Base-by-base conservation (phyloP, 2,888 invertebrate genomes). In the Julus scandinavius region DNA sequence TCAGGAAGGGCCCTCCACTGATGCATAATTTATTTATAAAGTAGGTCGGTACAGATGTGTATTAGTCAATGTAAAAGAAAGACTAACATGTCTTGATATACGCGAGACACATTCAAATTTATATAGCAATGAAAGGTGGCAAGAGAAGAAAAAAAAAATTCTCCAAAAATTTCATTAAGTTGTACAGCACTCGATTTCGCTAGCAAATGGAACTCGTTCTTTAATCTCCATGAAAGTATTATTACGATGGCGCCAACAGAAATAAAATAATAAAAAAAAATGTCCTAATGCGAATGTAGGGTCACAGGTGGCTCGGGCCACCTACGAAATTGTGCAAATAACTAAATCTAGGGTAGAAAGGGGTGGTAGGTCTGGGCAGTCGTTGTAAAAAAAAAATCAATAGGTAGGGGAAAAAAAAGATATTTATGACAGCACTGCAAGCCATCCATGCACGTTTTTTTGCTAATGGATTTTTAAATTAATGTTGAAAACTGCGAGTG, bases 141-240 rank as follows among this genome's bases (percentile, higher is more conserved):
- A 45, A 45, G 17, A 54, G 17, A 13, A 54, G 17, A 54, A 63
- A 3, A n/a, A n/a, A n/a, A n/a, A n/a, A n/a, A n/a, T 17, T 17
- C n/a, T 6, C 17, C 2, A n/a, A 63, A 63, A 63, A 63, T 63
- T 63, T 63, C 58, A 63, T 45, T 45, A 45, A 45, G 45, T 29
- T 45, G 45, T 45, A 45, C 45, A 45, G 58, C 58, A n/a, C n/a
- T 63, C n/a, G n/a, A 63, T 63, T 63, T 63, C n/a, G 3, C n/a
- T 63, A n/a, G 58, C n/a, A 63, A 63, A 63, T 63, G 58, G 58
- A 63, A 63, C 58, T n/a, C 58, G 58, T n/a, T n/a, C 58, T 63
- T 63, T 63, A 63, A 63, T 63, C 58, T 63, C 58, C n/a, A 17
- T 17, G 17, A 63, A 63, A 63, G n/a, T 63, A 63, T 17, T 63